Base-by-base conservation (phyloP, 2,113 vertebrate genomes). In the Tautogolabrus adspersus region DNA sequence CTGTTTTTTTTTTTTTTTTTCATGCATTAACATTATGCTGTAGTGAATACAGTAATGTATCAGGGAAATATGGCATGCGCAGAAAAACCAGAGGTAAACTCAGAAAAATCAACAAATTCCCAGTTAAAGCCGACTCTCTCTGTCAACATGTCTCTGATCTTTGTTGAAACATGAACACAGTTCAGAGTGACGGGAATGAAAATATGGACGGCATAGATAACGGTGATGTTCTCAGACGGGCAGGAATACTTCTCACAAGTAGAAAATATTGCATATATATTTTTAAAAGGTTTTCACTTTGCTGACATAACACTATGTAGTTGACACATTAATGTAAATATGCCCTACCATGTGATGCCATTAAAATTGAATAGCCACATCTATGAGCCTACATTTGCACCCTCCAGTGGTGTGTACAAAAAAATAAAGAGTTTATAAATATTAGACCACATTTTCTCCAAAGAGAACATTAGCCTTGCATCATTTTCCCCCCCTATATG, bases 401-500 rank as follows among this genome's bases (percentile, higher is more conserved):
- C 82, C 82, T 65, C 67, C 65, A 42, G 34, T 75, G 71, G 75
- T 72, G 64, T 69, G 73, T 54, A 69, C 52, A 64, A 75, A 87
- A 26, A 79, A 61, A 63, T 57, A 66, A 49, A 54, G 59, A 59
- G 63, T 74, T 86, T 88, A 87, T 84, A 87, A 90, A 91, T 89
- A 83, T 88, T 86, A 75, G 5, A 85, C 37, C 67, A 84, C 82
- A 81, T 86, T 87, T 83, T 69, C 59, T 82, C 76, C 69, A 77
- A 79, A 77, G 77, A 86, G 67, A 77, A 83, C 83, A 87, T 87
- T 86, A 90, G 72, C 46, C 60, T 70, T 77, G 65, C 75, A 79
- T 87, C 84, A 6, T 87, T 87, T 72, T 57, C 26, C 30, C 30
- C 30, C 30, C n/a, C 68, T 66, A 54, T 66, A 54, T 81, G 75